Evolutionary conservation across 2,888 invertebrate species (phyloP), one percentile per base, ranked within the genome.

Genomic region (Anarsia innoxiella): DNA sequence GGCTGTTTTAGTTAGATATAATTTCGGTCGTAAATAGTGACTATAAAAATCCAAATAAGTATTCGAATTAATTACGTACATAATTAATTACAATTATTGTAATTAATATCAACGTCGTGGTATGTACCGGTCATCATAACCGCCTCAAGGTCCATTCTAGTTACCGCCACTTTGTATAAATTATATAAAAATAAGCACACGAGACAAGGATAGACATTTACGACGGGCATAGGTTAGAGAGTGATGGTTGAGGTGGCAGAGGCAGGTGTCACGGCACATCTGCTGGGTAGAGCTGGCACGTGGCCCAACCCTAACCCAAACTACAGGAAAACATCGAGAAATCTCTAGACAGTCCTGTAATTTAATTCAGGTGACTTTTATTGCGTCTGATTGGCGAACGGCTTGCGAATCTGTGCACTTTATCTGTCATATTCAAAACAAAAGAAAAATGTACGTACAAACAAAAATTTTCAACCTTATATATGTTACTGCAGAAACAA

Each of bases 251-350:
- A 62, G 58, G 71, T 75, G 73, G 71, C 64, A 62, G 73, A 72
- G 82, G 83, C 83, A 84, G 83, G 83, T 84, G 83, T 84, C 82
- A 78, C 67, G 65, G 61, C 53, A 79, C 83, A 83, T 83, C 83
- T 83, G 83, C 83, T 75, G 67, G 69, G 62, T 60, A 54, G 64
- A 58, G 64, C 56, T 9, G 76, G 80, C 82, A 80, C 83, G 82
- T 80, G 83, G 77, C 71, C 65, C 75, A 68, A 76, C 82, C 82
- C 82, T 76, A 68, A 70, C 59, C 63, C 73, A 70, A 72, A 59
- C 49, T 57, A 56, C 53, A 64, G 66, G 75, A 70, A 75, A 80
- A 82, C 74, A 64, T 65, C 45, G 56, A 74, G 64, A 66, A 75
- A 72, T 71, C 66, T 56, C 51, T 51, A 12, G 57, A 42, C 43